These are phyloP conservation scores for Anguilla megastoma DNA, from an alignment of 2,797 vertebrate species.

Conservation along the genomic window DNA sequence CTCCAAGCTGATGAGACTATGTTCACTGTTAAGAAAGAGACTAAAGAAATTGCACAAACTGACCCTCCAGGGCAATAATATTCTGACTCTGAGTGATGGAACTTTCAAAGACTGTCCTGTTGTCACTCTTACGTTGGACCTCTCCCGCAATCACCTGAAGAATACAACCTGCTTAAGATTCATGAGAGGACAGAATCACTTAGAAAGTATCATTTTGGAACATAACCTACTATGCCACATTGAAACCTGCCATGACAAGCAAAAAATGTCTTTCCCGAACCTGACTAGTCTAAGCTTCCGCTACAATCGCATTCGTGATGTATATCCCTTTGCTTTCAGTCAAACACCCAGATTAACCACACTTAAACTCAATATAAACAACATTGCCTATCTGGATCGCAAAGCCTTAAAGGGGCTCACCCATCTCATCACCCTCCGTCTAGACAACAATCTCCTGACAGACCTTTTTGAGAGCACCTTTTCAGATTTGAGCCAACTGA, in stretches of 20 bases:
- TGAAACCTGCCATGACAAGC: constrained; percentile 33
- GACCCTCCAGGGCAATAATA: constrained; percentile 53
- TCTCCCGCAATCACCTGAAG: constrained; percentile 63
- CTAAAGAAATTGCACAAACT: constrained; percentile 43
- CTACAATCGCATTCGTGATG: constrained; percentile 71
- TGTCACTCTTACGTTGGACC: constrained; percentile 57
- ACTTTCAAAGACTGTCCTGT: constrained; percentile 59
- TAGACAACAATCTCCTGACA: constrained; percentile 83
- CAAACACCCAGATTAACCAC: constrained; percentile 58
- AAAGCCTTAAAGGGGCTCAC: constrained; percentile 66
- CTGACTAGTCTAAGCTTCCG: constrained; percentile 64
- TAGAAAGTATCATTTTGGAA: constrained; percentile 57
- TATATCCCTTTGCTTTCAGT: constrained; percentile 61
- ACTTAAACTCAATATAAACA: constrained; percentile 79
- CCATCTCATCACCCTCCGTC: constrained; percentile 66
- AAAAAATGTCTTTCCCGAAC: background rate
- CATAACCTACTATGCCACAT: constrained; percentile 63
- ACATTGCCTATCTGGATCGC: constrained; percentile 65
- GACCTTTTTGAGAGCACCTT: constrained; percentile 71
- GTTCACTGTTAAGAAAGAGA: constrained; percentile 48
- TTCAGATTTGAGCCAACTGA: constrained; percentile 64
- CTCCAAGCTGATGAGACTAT: constrained; percentile 49
- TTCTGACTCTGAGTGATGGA: constrained; percentile 31
- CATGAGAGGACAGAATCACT: constrained; percentile 50
- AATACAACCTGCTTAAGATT: constrained; percentile 55